Evolutionary conservation across 2,797 vertebrate genomes (phyloP).

Genomic region (Salmo trutta): DNA sequence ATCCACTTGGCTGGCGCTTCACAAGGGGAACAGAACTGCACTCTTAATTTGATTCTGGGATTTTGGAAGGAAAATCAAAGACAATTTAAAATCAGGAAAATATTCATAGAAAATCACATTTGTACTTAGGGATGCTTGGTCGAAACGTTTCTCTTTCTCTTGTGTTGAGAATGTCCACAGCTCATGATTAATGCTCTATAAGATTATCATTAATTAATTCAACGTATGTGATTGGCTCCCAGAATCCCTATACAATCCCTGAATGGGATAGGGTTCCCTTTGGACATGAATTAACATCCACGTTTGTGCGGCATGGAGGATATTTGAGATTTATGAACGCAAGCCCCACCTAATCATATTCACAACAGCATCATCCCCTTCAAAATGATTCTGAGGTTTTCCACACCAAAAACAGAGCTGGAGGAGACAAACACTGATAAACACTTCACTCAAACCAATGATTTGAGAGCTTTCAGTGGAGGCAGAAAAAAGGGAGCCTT

Average conservation of each 20-base stretch:
- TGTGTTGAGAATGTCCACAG: conserved; percentile 12
- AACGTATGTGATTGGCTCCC: background rate
- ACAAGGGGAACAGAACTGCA: conserved; percentile 61
- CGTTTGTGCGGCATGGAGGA: background rate
- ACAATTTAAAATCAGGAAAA: conserved; percentile 85
- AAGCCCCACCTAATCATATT: conserved; percentile 2
- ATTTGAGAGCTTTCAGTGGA: conserved; percentile 37
- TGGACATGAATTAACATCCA: background rate
- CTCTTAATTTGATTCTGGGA: conserved; percentile 84
- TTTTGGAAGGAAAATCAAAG: conserved; percentile 77
- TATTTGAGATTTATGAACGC: background rate
- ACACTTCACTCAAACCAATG: conserved; percentile 22
- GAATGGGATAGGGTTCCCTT: background rate
- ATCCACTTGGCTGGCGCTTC: conserved; percentile 88
- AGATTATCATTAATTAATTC: conserved; percentile 24
- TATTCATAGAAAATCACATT: conserved; percentile 68
- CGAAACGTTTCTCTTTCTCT: conserved; percentile 50
- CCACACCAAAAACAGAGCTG: conserved; percentile 31
- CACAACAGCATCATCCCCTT: conserved; percentile 4
- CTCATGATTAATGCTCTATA: conserved; percentile 1
- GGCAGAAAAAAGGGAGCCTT: conserved; percentile 32
- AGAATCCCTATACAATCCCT: background rate
- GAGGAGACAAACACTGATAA: conserved; percentile 33
- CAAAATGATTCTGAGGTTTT: conserved; percentile 11
- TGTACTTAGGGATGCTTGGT: conserved; percentile 48